Evolutionary conservation across 2,797 vertebrate genomes (phyloP).

Genomic region (Lepilemur septentrionalis): DNA sequence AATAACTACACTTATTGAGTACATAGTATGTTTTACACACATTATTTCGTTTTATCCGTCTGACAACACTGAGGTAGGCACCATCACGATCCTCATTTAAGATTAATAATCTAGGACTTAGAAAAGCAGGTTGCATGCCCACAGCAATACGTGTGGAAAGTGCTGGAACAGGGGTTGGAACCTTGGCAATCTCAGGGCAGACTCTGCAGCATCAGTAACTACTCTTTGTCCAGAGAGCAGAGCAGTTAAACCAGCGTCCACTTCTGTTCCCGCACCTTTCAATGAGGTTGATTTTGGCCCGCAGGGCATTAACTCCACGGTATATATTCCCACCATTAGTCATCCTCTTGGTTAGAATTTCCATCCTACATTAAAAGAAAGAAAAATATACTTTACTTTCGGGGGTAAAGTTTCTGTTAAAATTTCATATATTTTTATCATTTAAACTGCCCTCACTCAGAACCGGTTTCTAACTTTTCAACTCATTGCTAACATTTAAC

Average conservation of each 20-base stretch:
- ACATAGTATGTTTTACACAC: fast-evolving
- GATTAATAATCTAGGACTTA: background rate
- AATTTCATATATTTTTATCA: background rate
- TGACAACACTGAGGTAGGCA: background rate
- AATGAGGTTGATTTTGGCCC: conserved; percentile 83
- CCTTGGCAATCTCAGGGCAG: background rate
- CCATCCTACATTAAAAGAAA: conserved; percentile 76
- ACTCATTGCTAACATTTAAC: background rate
- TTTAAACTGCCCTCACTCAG: background rate
- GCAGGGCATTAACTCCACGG: conserved; percentile 39
- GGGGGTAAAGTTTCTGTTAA: background rate
- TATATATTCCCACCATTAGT: background rate
- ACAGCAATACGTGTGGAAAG: fast-evolving
- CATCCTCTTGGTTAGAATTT: conserved; percentile 81
- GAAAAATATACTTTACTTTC: background rate
- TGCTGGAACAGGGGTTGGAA: fast-evolving
- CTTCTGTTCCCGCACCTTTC: conserved; percentile 79
- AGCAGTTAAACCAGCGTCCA: fast-evolving
- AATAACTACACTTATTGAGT: fast-evolving
- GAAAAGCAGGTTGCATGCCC: no score
- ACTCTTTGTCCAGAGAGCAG: background rate
- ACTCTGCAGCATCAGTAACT: background rate
- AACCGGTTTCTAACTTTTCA: background rate
- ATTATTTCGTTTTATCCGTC: background rate
- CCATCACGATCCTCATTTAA: background rate